Evolutionary conservation across 1,140 invertebrate genomes (phyloP), one percentile per base, ranked within the genome.

Genomic region (Cepaea nemoralis): DNA sequence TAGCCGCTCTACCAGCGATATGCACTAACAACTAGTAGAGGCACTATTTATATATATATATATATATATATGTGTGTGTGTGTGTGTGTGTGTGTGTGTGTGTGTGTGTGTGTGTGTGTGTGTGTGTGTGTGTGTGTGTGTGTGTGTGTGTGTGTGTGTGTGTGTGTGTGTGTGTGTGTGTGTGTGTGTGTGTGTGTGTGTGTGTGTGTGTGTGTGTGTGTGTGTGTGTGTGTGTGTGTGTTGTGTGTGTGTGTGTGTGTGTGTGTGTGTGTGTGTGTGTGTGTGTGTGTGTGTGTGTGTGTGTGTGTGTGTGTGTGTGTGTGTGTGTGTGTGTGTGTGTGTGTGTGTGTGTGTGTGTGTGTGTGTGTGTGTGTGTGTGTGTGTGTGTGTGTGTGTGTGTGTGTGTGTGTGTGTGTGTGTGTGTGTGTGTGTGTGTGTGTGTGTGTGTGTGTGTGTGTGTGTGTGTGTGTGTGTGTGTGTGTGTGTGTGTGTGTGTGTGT

Each of bases 131-230:
- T 63, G 48, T 76, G 37, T 81, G 37, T 83, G 69, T 81, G 37
- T 83, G 50, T 82, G 48, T 83, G 42, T 74, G 67, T 83, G 55
- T 75, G 27, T 83, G 50, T 81, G 50, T 83, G 70, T 82, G 45
- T 83, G 45, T 83, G 50, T 82, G 50, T 75, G 50, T 82, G 48
- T 82, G 37, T 83, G 50, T 74, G 37, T 82, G 31, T 82, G 48
- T 83, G 48, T 81, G 14, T 81, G 50, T 82, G 67, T 82, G 45
- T 83, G 82, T n/a, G n/a, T n/a, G n/a, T n/a, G n/a, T n/a, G n/a
- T n/a, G n/a, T n/a, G n/a, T n/a, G n/a, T n/a, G n/a, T n/a, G n/a
- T n/a, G n/a, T n/a, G n/a, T n/a, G n/a, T n/a, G n/a, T n/a, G n/a
- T n/a, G n/a, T n/a, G n/a, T n/a, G n/a, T n/a, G n/a, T n/a, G n/a